Evolutionary conservation across 2,113 vertebrate species (phyloP).

Genomic region (Rhizomys pruinosus): DNA sequence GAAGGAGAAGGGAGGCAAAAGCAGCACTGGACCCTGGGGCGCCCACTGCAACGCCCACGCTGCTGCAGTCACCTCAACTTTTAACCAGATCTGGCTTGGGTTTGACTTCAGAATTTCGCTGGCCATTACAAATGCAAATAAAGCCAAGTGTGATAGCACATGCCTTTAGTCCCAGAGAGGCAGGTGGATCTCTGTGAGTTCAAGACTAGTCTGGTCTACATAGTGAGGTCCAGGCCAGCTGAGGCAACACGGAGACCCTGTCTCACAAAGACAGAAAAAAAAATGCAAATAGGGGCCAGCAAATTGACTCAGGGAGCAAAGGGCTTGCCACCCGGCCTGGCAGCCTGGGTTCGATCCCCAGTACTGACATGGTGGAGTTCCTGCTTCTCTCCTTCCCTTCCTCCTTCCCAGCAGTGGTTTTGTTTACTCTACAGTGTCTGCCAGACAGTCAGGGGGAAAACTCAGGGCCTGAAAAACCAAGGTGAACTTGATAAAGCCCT

Average conservation of each 20-base stretch:
- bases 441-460: background rate
- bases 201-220: background rate
- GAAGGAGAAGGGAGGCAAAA: background rate
- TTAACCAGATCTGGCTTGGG: background rate
- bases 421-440: background rate
- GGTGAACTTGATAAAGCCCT: background rate
- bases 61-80: background rate
- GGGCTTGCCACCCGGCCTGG: no score
- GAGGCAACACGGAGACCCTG: background rate
- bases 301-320: no score
- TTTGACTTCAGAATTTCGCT: background rate
- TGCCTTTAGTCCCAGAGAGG: background rate
- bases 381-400: background rate
- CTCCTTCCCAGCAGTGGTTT: background rate
- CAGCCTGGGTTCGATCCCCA: background rate
- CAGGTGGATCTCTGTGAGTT: background rate
- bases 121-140: no score
- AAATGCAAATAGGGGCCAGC: background rate
- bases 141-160: background rate
- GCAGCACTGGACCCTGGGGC: background rate
- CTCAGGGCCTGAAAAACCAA: background rate
- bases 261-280: background rate
- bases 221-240: background rate
- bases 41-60: fast-evolving
- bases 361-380: background rate